phyloP scores from a whole-genome alignment of 1,140 invertebrate species.

The Drosophila nikananu region DNA sequence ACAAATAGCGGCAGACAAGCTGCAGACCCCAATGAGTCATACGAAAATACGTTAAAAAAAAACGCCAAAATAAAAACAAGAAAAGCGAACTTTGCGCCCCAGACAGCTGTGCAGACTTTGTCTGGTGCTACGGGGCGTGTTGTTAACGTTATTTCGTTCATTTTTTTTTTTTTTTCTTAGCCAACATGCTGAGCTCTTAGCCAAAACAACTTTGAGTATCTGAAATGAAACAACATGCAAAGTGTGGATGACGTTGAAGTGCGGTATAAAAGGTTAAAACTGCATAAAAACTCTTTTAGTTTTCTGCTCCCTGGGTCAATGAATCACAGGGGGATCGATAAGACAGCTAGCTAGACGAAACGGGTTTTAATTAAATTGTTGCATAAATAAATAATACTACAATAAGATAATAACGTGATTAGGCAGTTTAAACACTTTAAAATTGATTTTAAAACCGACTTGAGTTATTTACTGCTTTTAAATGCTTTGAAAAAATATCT shows the following conservation, averaged over 20 bases:
- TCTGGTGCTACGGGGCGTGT: slow-evolving; percentile 74
- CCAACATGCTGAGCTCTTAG: slow-evolving; percentile 62
- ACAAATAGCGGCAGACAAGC: slow-evolving; percentile 75
- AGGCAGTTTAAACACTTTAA: not conserved
- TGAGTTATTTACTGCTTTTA: too few species aligned
- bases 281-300: slow-evolving; percentile 32
- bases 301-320: slow-evolving; percentile 21
- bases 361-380: slow-evolving; percentile 23
- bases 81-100: slow-evolving; percentile 63
- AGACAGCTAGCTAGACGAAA: slow-evolving; percentile 15
- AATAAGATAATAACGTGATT: not conserved
- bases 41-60: slow-evolving; percentile 10
- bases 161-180: slow-evolving; percentile 1
- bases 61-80: slow-evolving; percentile 5
- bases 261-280: slow-evolving; percentile 45
- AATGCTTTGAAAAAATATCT: not conserved
- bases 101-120: slow-evolving; percentile 79
- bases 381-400: slow-evolving; percentile 6
- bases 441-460: not conserved
- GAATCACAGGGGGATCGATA: slow-evolving; percentile 20
- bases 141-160: slow-evolving; percentile 40
- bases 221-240: slow-evolving; percentile 60
- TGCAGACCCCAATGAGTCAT: slow-evolving; percentile 79
- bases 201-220: slow-evolving; percentile 52
- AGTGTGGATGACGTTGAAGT: slow-evolving; percentile 34